Conservation (phyloP, 1,140 invertebrate genomes). For the Caenorhabditis remanei region DNA sequence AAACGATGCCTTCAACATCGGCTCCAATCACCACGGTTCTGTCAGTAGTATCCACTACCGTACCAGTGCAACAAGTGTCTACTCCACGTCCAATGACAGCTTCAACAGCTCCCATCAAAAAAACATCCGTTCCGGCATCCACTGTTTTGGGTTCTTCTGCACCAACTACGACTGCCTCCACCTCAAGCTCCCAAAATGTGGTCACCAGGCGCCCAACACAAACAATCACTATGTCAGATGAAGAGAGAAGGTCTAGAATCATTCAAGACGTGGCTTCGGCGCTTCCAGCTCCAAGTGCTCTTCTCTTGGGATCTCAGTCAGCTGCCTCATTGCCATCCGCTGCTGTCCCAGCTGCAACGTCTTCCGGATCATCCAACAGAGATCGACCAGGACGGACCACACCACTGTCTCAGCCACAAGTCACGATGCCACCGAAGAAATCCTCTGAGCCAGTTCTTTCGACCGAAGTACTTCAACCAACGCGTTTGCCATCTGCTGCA, state of each 20-base stretch:
- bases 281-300: slow-evolving; percentile 55
- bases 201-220: not conserved
- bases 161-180: not conserved
- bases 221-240: not conserved
- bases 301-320: slow-evolving; percentile 31
- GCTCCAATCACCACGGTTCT: not conserved
- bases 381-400: not conserved
- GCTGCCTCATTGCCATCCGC: not conserved
- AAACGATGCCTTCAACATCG: not conserved
- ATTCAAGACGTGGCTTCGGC: slow-evolving; percentile 6
- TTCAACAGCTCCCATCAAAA: not conserved
- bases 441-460: not conserved
- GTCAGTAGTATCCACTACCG: no score
- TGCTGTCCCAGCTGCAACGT: not conserved
- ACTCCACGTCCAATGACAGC: not conserved
- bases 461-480: not conserved
- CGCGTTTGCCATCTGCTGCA: not conserved
- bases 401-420: not conserved
- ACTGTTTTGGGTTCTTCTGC: no score
- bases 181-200: not conserved
- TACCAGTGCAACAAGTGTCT: not conserved
- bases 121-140: not conserved
- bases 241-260: slow-evolving; percentile 41
- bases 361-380: not conserved
- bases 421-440: slow-evolving; percentile 14